Percentiles rank a stretch among this genome's conserved stretches.
Conservation (phyloP, 2,888 invertebrate species). For the Cyclophora punctaria region DNA sequence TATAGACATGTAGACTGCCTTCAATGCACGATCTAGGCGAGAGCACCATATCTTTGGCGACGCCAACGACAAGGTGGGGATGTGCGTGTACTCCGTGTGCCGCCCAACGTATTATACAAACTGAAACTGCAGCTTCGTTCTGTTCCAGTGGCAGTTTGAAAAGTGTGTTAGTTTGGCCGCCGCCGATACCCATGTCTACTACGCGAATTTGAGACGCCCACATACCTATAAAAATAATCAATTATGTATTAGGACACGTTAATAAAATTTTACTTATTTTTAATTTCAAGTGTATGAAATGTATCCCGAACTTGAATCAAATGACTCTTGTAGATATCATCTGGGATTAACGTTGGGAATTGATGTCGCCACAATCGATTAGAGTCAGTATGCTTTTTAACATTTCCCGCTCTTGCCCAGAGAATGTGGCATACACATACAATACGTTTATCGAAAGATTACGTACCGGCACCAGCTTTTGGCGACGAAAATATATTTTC, state of each 20-base stretch:
- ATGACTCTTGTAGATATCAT: constrained; percentile 51
- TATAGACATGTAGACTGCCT: constrained; percentile 92
- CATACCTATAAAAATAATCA: constrained; percentile 76
- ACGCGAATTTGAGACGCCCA: constrained; percentile 96
- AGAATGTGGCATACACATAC: constrained; percentile 51
- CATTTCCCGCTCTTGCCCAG: constrained; percentile 69
- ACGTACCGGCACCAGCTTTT: constrained; percentile 86
- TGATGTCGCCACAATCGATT: constrained; percentile 68
- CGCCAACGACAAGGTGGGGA: constrained; percentile 86
- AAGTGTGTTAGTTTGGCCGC: constrained; percentile 80
- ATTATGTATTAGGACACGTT: neutral
- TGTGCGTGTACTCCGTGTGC: constrained; percentile 59
- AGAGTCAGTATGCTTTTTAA: constrained; percentile 53
- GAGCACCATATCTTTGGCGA: constrained; percentile 91
- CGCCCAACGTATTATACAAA: constrained; percentile 87
- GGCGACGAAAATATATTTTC: constrained; percentile 97
- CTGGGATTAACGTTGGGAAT: constrained; percentile 71
- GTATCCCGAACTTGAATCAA: constrained; percentile 70
- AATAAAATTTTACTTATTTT: no score
- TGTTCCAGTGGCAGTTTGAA: constrained; percentile 90
- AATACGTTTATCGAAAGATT: neutral
- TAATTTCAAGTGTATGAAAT: constrained; percentile 13
- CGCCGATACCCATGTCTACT: constrained; percentile 83
- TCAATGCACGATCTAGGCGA: constrained; percentile 89
- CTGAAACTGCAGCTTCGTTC: constrained; percentile 96